A percentile compares a stretch with the other conserved stretches of the same genome.
These are phyloP conservation scores for Paradisaea rubra DNA, from an alignment of 2,113 vertebrate species.

Conservation along the genomic window DNA sequence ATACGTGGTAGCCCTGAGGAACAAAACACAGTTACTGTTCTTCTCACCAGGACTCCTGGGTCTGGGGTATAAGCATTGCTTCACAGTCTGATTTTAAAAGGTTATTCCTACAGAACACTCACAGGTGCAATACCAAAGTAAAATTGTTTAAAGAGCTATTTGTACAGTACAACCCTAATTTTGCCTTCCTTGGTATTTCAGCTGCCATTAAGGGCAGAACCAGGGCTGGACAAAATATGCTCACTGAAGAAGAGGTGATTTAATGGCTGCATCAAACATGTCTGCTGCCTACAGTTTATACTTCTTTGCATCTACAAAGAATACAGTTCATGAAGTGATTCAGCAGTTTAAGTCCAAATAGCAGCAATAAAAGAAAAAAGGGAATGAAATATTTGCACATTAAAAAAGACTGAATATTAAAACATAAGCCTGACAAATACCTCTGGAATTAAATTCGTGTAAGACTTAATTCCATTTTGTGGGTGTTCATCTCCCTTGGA, in stretches of 20 bases:
- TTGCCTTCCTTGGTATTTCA: not conserved
- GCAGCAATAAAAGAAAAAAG: not conserved
- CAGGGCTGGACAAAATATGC: not conserved
- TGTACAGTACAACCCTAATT: not conserved
- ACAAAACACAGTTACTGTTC: not conserved
- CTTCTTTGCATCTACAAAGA: not conserved
- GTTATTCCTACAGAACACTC: not conserved
- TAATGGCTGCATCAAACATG: not conserved
- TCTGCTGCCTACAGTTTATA: not conserved
- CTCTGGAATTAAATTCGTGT: not conserved
- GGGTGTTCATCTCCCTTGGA: not conserved
- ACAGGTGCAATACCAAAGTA: rapidly evolving
- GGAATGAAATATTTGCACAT: not conserved
- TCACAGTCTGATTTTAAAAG: not conserved
- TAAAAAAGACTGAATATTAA: not conserved
- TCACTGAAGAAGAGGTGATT: not conserved
- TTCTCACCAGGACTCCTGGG: no score
- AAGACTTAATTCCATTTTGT: not conserved
- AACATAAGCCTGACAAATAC: not conserved
- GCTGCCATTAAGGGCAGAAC: not conserved
- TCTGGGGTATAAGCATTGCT: rapidly evolving
- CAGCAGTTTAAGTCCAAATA: not conserved
- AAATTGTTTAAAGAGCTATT: not conserved
- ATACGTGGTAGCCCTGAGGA: slow-evolving; percentile 88
- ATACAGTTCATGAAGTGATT: not conserved